Evolutionary conservation across 2,888 invertebrate species (phyloP), one percentile per base, ranked within the genome.

Genomic region (Nomada lathburiana): DNA sequence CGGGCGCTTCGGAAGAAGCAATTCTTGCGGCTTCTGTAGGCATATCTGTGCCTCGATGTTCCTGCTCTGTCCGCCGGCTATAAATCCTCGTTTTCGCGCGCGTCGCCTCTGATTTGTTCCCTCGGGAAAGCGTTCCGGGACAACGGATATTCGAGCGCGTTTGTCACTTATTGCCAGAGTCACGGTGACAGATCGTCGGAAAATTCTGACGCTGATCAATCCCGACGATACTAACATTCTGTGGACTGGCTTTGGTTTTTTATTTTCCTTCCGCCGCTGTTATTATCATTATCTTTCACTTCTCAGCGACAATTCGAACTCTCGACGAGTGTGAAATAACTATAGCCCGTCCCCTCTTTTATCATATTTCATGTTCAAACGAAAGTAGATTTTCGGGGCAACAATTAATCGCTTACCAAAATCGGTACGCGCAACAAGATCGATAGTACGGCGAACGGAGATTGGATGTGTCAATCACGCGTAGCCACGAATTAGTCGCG

Each of bases 1-100:
- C n/a, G 20, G 20, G 9, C 53, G 20, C 53, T 0, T 20, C 20
- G 36, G 36, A 0, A 88, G 90, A 91, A 90, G 90, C 53, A 20
- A n/a, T n/a, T 53, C 20, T 18, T n/a, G 53, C n/a, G n/a, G n/a
- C 53, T 20, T 53, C 44, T 60, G 16, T 26, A n/a, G n/a, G n/a
- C n/a, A 57, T 65, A 36, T 26, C 16, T 16, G 59, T 57, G 55
- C 55, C 59, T 60, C 23, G 26, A 50, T 57, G 80, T 65, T 52
- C 64, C 76, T 67, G 78, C 73, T 76, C 74, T 57, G 13, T 47
- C 92, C 90, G 85, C 89, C 80, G 88, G 84, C 85, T 89, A 91
- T 92, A 93, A 93, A 93, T 93, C 87, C 89, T 86, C 60, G 88
- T 91, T 93, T 92, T 91, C 92, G 88, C 87, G 29, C 74, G 79